Base-by-base conservation (phyloP, 2,797 vertebrate species). In the Sebastiscus albofasciatus region DNA sequence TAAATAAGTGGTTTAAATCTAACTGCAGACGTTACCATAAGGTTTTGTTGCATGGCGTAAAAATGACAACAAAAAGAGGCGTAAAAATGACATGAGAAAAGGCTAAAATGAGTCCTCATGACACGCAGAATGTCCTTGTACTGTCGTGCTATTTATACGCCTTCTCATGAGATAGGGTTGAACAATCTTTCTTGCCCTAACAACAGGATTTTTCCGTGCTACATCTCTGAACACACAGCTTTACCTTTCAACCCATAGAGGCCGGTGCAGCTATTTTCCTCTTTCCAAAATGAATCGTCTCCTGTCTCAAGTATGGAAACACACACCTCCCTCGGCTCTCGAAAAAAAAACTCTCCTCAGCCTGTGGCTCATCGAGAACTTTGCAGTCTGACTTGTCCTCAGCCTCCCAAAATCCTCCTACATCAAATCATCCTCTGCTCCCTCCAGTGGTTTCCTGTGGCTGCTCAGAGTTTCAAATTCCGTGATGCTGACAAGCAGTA, bases 381-480 rank as follows among this genome's bases (percentile, higher is more conserved):
- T 65, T 29, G 24, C 72, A 24, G 62, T 74, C 31, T 74, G 22
- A 26, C 29, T 33, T 31, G 56, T 72, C 59, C 26, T 60, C 36
- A 42, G 55, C 34, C 16, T 66, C 42, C 24, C 16, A 42, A 58
- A 13, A 22, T 61, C 6, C 26, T 27, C 26, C 46, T 14, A 8
- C 26, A 69, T 62, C 20, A 55, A 42, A 62, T 55, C 14, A 55
- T 46, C 22, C 27, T 75, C 24, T 22, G 78, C 46, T 69, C 1
- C 16, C 61, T 70, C 31, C 33, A 55, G 39, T 29, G 56, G 22
- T 34, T 60, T 59, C 62, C 39, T 39, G 69, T 36, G 46, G 33
- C 34, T 69, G 29, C 59, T 78, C 52, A 42, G 6, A 31, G 59
- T 62, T 52, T 83, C 56, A 67, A 34, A 42, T 46, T 42, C 12